Conservation (phyloP, 2,113 vertebrate species). For the Cynoglossus semilaevis region DNA sequence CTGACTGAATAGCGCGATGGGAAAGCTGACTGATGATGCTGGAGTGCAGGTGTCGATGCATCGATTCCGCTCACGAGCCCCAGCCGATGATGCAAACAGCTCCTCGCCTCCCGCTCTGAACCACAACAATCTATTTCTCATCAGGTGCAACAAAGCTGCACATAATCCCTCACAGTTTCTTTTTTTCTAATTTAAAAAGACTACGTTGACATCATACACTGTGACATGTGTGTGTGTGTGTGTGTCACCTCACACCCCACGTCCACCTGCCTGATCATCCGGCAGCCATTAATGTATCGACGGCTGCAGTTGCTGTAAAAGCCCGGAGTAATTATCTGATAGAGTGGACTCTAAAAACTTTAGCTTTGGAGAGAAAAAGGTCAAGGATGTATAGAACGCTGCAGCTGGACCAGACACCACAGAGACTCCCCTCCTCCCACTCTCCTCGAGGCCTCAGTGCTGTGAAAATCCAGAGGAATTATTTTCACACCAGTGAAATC, state of each 20-base stretch:
- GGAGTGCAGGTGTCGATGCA: constrained; percentile 49
- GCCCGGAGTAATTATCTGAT: constrained; percentile 52
- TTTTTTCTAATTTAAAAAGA: background rate
- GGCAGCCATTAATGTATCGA: constrained; percentile 29
- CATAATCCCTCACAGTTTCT: constrained; percentile 17
- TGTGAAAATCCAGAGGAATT: constrained; percentile 9
- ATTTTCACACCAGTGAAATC: constrained; percentile 27
- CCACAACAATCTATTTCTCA: constrained; percentile 45
- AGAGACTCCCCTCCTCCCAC: background rate
- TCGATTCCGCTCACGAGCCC: constrained; percentile 46
- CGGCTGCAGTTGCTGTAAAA: constrained; percentile 31
- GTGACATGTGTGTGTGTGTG: no score
- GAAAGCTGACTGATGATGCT: constrained; percentile 52
- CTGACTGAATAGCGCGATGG: constrained; percentile 67
- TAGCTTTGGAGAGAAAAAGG: constrained; percentile 15
- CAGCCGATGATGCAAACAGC: constrained; percentile 52
- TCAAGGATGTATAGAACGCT: constrained; percentile 32
- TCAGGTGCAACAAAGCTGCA: constrained; percentile 33
- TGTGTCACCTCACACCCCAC: constrained; percentile 13
- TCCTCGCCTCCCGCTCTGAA: constrained; percentile 4
- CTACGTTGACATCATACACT: constrained; percentile 4
- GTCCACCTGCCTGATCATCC: constrained; percentile 23
- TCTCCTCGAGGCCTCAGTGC: background rate
- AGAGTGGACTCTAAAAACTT: constrained; percentile 19
- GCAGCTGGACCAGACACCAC: background rate